phyloP scores from a whole-genome alignment of 2,888 invertebrate species.

The Apoda limacodes region DNA sequence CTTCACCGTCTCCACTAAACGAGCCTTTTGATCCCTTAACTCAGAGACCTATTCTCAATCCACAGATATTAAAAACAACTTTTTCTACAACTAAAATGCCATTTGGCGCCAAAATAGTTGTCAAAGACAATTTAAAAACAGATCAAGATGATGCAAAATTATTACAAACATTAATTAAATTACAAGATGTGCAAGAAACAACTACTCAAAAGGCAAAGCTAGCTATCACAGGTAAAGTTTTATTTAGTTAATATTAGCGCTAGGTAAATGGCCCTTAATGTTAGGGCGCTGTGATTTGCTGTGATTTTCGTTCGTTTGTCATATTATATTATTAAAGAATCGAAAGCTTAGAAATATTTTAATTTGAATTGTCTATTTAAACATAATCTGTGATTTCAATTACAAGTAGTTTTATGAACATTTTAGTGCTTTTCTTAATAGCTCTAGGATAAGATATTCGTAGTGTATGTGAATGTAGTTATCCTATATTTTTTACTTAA shows the following conservation, averaged over 20 bases:
- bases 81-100: conserved; percentile 21
- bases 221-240: conserved; percentile 45
- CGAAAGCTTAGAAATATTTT: no score
- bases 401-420: no score
- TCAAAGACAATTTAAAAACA: conserved; percentile 46
- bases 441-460: no score
- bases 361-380: no score
- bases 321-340: no score
- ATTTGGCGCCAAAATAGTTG: conserved; percentile 49
- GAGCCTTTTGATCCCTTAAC: conserved; percentile 45
- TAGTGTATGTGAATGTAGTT: no score
- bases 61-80: conserved; percentile 24
- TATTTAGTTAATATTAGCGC: background rate
- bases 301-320: no score
- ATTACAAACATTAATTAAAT: conserved; percentile 60
- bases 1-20: conserved; percentile 46
- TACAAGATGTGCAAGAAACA: conserved; percentile 56
- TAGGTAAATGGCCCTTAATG: no score
- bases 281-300: no score
- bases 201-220: conserved; percentile 51
- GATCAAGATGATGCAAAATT: conserved; percentile 53
- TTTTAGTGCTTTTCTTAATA: no score
- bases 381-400: no score
- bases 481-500: no score
- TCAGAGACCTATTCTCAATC: conserved; percentile 31